These are phyloP conservation scores for Villa cingulata DNA, from an alignment of 2,888 invertebrate species.

Conservation along the genomic window DNA sequence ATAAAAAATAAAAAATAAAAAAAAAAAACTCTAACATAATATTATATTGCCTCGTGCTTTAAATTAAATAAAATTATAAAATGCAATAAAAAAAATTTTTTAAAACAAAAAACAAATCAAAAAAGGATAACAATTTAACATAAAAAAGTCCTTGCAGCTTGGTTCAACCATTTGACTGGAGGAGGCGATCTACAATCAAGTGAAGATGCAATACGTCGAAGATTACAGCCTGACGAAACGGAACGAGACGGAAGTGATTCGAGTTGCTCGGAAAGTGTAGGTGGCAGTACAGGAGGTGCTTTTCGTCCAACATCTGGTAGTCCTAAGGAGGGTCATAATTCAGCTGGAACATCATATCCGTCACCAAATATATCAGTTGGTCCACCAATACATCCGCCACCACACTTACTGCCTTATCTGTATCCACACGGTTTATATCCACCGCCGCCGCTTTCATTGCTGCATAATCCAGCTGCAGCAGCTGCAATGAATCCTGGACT, in stretches of 20 bases:
- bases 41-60: neutral
- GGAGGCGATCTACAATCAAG: constrained; percentile 39
- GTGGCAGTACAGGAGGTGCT: constrained; percentile 37
- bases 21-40: no score
- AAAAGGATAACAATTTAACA: constrained; percentile 14
- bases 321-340: constrained; percentile 39
- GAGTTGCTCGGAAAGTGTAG: constrained; percentile 52
- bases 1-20: no score
- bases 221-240: constrained; percentile 48
- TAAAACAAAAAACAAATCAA: neutral
- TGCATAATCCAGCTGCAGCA: constrained; percentile 48
- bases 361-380: constrained; percentile 89
- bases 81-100: neutral
- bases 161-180: constrained; percentile 47
- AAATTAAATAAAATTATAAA: neutral
- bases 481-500: constrained; percentile 42
- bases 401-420: constrained; percentile 78
- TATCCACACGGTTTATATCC: constrained; percentile 83
- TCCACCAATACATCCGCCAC: constrained; percentile 83
- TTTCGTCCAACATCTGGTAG: constrained; percentile 39
- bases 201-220: constrained; percentile 34
- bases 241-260: constrained; percentile 57
- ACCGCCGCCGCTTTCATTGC: constrained; percentile 53
- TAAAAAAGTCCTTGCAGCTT: constrained; percentile 41
- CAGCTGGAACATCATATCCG: constrained; percentile 54